phyloP scores from a whole-genome alignment of 2,888 invertebrate species.

The Oasisia sp. region DNA sequence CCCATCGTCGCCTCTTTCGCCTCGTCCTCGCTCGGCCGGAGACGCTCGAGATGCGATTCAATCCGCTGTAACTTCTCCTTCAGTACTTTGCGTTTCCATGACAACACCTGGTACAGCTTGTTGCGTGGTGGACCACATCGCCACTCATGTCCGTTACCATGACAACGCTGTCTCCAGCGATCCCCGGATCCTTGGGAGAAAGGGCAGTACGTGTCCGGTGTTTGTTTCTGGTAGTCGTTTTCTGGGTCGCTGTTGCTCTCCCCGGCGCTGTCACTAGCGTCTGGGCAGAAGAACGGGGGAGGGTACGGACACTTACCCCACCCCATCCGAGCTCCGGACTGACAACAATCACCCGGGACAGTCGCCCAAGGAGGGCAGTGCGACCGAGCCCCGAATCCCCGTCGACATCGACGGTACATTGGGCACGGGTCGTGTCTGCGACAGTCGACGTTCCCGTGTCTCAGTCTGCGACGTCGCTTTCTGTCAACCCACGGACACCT shows the following conservation, averaged over 20 bases:
- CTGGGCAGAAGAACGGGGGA: background rate
- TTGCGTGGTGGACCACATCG: background rate
- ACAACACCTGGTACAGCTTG: background rate
- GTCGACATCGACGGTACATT: background rate
- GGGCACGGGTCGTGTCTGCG: conserved; percentile 8
- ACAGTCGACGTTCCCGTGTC: background rate
- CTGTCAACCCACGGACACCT: background rate
- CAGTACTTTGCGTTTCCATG: background rate
- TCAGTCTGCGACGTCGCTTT: background rate
- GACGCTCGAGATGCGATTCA: conserved; percentile 4
- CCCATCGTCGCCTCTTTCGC: background rate
- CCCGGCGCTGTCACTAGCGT: background rate
- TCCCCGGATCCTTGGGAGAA: background rate
- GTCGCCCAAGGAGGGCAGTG: background rate
- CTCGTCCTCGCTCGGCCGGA: background rate
- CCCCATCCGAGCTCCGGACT: background rate
- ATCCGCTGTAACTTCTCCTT: background rate
- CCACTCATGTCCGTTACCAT: background rate
- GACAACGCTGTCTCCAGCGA: background rate
- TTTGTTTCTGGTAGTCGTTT: background rate
- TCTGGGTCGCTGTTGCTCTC: conserved; percentile 17
- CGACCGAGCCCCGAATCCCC: background rate
- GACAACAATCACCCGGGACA: background rate
- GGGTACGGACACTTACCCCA: background rate
- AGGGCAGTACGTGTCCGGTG: background rate